Conservation (phyloP, 1,140 invertebrate species). For the Macrobrachium nipponense region DNA sequence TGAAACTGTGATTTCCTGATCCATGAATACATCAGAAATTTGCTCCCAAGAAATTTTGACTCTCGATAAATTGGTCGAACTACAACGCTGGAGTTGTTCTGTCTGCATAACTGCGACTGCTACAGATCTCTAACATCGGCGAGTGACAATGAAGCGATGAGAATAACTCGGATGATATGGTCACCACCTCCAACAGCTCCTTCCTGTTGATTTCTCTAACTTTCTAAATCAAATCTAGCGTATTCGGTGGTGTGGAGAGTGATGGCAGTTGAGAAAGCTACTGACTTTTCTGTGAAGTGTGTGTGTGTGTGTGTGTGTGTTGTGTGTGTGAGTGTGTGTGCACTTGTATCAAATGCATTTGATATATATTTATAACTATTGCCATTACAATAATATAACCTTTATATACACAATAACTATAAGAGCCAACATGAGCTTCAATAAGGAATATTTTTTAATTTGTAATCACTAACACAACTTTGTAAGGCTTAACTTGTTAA, state of each 20-base stretch:
- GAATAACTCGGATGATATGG: conserved; percentile 20
- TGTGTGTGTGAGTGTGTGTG: conserved; percentile 2
- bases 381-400: conserved; percentile 24
- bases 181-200: conserved; percentile 15
- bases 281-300: neutral
- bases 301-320: neutral
- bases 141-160: conserved; percentile 25
- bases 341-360: conserved; percentile 28
- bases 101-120: neutral
- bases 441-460: neutral
- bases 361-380: conserved; percentile 16
- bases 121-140: neutral
- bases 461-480: conserved; percentile 4
- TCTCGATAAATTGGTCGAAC: neutral
- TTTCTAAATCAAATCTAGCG: too few relatives aligned
- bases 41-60: too few relatives aligned
- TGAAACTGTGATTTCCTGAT: neutral
- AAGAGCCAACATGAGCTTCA: conserved; percentile 34
- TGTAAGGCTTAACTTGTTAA: conserved; percentile 10
- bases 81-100: neutral
- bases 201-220: too few relatives aligned
- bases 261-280: neutral
- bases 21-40: neutral
- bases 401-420: conserved; percentile 25
- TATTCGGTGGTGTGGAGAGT: neutral